Base-by-base conservation (phyloP, 2,888 invertebrate species). In the Lasioglossum figueresi region DNA sequence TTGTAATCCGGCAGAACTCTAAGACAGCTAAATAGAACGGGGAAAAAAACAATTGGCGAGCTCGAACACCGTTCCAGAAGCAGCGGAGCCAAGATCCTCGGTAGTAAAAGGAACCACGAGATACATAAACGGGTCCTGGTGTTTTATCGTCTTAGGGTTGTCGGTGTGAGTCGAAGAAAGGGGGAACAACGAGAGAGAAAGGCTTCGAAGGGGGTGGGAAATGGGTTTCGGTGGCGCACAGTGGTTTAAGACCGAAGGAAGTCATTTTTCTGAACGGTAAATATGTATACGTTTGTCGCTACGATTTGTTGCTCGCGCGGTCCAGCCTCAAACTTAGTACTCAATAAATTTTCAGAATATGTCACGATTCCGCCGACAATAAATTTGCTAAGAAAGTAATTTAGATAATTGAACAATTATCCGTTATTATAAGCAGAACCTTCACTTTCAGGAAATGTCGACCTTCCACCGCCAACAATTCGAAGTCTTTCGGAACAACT, bases 61-160 rank as follows among this genome's bases (percentile, higher is more conserved):
- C 59, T 14, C n/a, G 14, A 4, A 59, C 27, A 59, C 27, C 59
- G 59, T 59, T 59, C 27, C 12, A n/a, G 23, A n/a, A 77, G 37
- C 27, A n/a, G 10, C 45, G 34, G n/a, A 59, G 59, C 59, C 59
- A 59, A 59, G 59, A 59, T 59, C 59, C 63, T 34, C 48, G n/a
- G 45, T 37, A 19, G 76, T 48, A 74, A 79, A 76, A 45, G 59
- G 84, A 81, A 77, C 79, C 79, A 85, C 88, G 83, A 84, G 80
- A 80, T 80, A 76, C 81, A 83, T 74, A 76, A 79, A 76, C 78
- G 80, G 78, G 84, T 68, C 63, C 63, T 40, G 81, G 82, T 89
- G 89, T 82, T 89, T 90, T 90, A 90, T 90, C 87, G 87, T 86
- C 84, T 76, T 83, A 73, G 82, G 90, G 87, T 84, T 31, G 85